Evolutionary conservation across 92 coral and sea anemone species (phyloP).

Genomic region (Desmophyllum pertusum): DNA sequence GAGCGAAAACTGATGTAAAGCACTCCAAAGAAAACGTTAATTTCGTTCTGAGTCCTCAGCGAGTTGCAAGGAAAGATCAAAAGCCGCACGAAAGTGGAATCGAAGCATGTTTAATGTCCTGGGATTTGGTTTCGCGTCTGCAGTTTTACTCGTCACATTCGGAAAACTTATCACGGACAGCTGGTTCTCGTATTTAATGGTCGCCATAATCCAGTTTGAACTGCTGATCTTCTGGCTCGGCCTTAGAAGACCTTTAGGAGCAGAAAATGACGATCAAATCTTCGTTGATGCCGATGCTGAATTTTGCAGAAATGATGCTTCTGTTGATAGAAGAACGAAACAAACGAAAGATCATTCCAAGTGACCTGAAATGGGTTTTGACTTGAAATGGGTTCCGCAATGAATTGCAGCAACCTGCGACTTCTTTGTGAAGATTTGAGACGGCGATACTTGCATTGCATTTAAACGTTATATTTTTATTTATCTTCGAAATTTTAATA

Average conservation of each 20-base stretch:
- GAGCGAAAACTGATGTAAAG: neutral
- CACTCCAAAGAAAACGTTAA: neutral
- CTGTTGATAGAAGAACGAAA: neutral
- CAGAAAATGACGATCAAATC: neutral
- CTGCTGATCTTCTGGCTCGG: slow-evolving; percentile 42
- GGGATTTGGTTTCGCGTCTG: slow-evolving; percentile 53
- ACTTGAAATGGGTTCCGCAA: neutral
- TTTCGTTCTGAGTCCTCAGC: neutral
- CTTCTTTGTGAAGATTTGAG: neutral
- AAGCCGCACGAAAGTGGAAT: neutral
- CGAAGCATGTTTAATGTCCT: slow-evolving; percentile 16
- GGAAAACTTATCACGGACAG: slow-evolving; percentile 53
- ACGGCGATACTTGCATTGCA: neutral
- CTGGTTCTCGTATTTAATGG: slow-evolving; percentile 51
- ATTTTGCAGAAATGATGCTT: neutral
- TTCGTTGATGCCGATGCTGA: neutral
- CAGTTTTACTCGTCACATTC: slow-evolving; percentile 57
- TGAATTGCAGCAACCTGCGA: neutral
- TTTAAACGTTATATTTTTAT: neutral
- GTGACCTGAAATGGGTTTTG: neutral
- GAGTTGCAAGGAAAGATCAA: neutral
- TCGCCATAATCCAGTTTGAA: slow-evolving; percentile 38
- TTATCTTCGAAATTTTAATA: neutral
- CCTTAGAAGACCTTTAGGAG: slow-evolving; percentile 22
- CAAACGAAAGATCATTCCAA: neutral